A percentile compares a stretch with the other conserved stretches of the same genome.
These are phyloP conservation scores for Ptyas mucosa DNA, from an alignment of 2,113 vertebrate genomes.

Conservation along the genomic window DNA sequence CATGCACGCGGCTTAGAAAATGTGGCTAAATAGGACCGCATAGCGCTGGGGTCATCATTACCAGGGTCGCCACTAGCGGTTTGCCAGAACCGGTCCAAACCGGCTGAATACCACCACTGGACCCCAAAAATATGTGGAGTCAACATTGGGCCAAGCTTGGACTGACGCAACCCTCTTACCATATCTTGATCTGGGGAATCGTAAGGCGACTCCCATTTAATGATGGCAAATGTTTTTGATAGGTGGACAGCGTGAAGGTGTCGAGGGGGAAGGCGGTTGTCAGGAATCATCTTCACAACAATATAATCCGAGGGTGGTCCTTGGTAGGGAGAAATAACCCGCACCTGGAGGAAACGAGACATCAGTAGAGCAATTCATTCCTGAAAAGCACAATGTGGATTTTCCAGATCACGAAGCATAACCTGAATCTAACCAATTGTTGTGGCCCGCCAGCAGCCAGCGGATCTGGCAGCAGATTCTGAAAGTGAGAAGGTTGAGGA, in stretches of 20 bases:
- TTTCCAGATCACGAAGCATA: neutral
- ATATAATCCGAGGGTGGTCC: conserved; percentile 86
- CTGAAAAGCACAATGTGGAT: neutral
- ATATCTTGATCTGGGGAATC: conserved; percentile 82
- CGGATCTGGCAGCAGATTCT: too few species aligned
- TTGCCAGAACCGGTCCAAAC: too few species aligned
- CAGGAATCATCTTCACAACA: conserved; percentile 94
- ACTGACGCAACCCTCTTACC: conserved; percentile 62
- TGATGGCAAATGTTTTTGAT: conserved; percentile 77
- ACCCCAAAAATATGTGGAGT: neutral
- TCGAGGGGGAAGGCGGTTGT: conserved; percentile 90
- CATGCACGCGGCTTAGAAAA: too few species aligned
- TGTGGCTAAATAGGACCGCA: too few species aligned
- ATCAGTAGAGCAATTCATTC: neutral
- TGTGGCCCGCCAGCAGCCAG: too few species aligned
- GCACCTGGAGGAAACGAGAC: conserved; percentile 72
- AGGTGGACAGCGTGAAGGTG: conserved; percentile 83
- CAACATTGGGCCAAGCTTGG: neutral
- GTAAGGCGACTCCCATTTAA: conserved; percentile 95
- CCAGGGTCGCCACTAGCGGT: too few species aligned
- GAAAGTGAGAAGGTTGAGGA: too few species aligned
- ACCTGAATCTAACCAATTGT: too few species aligned
- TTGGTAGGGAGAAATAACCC: conserved; percentile 81
- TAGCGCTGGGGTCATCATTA: too few species aligned
- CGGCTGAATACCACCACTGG: too few species aligned